A percentile compares a stretch with the other conserved stretches of the same genome.
Evolutionary conservation across 2,888 invertebrate species (phyloP).

Genomic region (Neoascia interrupta): DNA sequence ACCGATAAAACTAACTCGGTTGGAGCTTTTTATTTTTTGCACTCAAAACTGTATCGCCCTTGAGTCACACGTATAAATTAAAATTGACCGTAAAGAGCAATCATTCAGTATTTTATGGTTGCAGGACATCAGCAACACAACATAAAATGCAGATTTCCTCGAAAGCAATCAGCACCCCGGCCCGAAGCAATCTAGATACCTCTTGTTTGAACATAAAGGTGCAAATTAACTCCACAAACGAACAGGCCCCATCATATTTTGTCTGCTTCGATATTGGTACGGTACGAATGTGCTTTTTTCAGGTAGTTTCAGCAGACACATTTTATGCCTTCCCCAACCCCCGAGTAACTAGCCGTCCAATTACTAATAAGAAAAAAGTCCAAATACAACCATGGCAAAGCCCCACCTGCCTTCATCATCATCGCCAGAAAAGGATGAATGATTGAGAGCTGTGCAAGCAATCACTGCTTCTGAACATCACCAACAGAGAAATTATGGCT

Average conservation of each 20-base stretch:
- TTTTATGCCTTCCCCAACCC: too few relatives aligned
- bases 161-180: conserved; percentile 26
- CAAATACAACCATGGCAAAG: background rate
- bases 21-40: too few relatives aligned
- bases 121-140: background rate
- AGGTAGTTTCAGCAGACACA: too few relatives aligned
- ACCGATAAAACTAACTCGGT: too few relatives aligned
- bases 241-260: conserved; percentile 11
- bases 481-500: conserved; percentile 24
- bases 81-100: too few relatives aligned
- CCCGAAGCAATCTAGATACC: background rate
- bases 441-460: conserved; percentile 11
- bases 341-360: background rate
- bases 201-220: conserved; percentile 39
- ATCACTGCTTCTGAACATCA: background rate
- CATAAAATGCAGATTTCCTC: conserved; percentile 24
- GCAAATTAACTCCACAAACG: conserved; percentile 32
- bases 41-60: too few relatives aligned
- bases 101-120: too few relatives aligned
- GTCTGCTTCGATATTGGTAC: too few relatives aligned
- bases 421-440: too few relatives aligned
- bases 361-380: background rate
- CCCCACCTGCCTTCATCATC: conserved; percentile 14
- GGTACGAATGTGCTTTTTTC: too few relatives aligned
- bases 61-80: too few relatives aligned